A percentile compares a stretch with the other conserved stretches of the same genome.
Evolutionary conservation across 2,113 vertebrate genomes (phyloP).

Genomic region (Rhagologus leucostigma): DNA sequence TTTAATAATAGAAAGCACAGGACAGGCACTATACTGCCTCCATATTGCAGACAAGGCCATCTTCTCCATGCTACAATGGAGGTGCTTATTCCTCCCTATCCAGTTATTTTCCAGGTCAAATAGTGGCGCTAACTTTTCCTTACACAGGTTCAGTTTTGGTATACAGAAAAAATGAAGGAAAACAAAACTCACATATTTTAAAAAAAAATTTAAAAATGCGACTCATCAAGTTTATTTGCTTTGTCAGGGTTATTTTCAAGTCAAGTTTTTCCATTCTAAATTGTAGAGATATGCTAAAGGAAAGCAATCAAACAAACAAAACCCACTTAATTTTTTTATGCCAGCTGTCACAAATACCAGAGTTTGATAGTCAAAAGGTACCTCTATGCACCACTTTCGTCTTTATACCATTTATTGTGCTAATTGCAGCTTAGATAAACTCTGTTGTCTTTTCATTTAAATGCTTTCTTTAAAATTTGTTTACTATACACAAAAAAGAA

Average conservation of each 20-base stretch:
- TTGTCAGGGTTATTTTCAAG: background rate
- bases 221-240: background rate
- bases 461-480: background rate
- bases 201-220: background rate
- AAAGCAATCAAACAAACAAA: background rate
- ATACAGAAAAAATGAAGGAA: background rate
- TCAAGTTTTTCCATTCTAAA: background rate
- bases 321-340: background rate
- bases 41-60: background rate
- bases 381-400: background rate
- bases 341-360: background rate
- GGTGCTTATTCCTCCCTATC: background rate
- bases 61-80: background rate
- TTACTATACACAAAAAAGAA: background rate
- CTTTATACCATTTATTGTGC: background rate
- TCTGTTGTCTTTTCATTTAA: background rate
- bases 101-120: background rate
- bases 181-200: background rate
- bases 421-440: background rate
- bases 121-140: background rate
- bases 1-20: background rate
- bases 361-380: background rate
- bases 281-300: background rate
- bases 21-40: background rate
- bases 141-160: background rate